Percentiles rank a stretch among this genome's conserved stretches.
Conservation (phyloP, 1,140 invertebrate species). For the Cotesia glomerata region DNA sequence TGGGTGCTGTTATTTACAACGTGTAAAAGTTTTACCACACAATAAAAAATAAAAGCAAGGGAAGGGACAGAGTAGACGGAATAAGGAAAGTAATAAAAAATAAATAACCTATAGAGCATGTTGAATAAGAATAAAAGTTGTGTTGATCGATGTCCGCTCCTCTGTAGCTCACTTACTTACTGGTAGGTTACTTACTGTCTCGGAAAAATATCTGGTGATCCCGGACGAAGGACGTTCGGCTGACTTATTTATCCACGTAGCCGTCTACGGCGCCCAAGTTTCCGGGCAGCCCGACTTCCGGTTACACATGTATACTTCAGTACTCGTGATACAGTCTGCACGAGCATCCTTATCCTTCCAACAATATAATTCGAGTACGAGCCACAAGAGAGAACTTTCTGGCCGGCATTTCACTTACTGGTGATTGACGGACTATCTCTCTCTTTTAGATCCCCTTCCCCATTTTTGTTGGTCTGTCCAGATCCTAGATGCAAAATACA, state of each 20-base stretch:
- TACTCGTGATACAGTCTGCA: too few relatives aligned
- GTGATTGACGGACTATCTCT: slow-evolving; percentile 3
- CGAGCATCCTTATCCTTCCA: too few relatives aligned
- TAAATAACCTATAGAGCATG: too few relatives aligned
- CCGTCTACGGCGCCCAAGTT: slow-evolving; percentile 7
- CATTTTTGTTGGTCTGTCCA: too few relatives aligned
- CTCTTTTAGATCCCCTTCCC: not conserved
- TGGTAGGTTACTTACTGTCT: not conserved
- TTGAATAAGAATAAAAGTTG: too few relatives aligned
- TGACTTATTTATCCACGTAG: slow-evolving; percentile 19
- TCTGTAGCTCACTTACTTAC: not conserved
- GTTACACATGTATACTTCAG: slow-evolving; percentile 2
- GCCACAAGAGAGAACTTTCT: not conserved
- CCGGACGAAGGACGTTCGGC: not conserved
- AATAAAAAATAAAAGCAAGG: too few relatives aligned
- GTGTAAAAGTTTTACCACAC: too few relatives aligned
- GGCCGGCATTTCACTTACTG: slow-evolving; percentile 1
- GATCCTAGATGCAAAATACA: not conserved
- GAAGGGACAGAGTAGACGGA: too few relatives aligned
- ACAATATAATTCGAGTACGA: too few relatives aligned
- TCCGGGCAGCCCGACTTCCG: slow-evolving; percentile 17
- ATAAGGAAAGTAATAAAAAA: too few relatives aligned
- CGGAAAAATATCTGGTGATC: not conserved
- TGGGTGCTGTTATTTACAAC: too few relatives aligned
- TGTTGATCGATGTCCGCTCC: not conserved